Evolutionary conservation across 2,113 vertebrate genomes (phyloP), one percentile per base, ranked within the genome.

Genomic region (Geococcyx californianus): DNA sequence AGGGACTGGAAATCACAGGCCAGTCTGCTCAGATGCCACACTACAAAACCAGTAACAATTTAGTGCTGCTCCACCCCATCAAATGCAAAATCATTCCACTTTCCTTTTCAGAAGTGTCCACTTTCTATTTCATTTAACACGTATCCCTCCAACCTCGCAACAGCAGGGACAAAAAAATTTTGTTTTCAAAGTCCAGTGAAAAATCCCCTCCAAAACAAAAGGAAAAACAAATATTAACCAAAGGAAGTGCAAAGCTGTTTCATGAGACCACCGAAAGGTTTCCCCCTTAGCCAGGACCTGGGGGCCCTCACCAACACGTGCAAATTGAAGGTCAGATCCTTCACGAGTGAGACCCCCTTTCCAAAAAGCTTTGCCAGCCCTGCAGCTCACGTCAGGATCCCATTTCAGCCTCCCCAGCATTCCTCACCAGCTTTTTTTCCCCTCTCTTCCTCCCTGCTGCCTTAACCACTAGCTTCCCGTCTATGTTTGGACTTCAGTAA

Each of bases 391-490:
- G 0, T 73, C 79, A 90, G 75, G 59, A 93, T 86, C 38, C 51
- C 5, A 1, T 83, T 92, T 85, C 90, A 92, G 45, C 58, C 44
- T 94, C n/a, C 29, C 74, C 67, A 85, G 44, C 62, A 79, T 60
- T 94, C 90, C 63, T 79, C 67, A 18, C 28, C 59, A 80, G 25
- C 44, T 90, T 95, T 75, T 82, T 84, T 82, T 87, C 90, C 55
- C 87, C 59, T 84, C 51, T 88, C 58, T 76, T 95, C 79, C 72
- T 93, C 83, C 33, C 45, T 42, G 25, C 75, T 66, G 68, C 83
- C 85, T 42, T 84, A 95, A 90, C 83, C 88, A 94, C 68, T 29
- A 62, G 70, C 62, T 96, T 93, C 63, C 90, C 64, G 42, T 94
- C 80, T 70, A 10, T 38, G 52, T 88, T 67, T 93, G 92, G 64